Percentiles rank a stretch among this genome's conserved stretches.
These are phyloP conservation scores for Dusona sp. DNA, from an alignment of 2,888 invertebrate species.

Conservation along the genomic window DNA sequence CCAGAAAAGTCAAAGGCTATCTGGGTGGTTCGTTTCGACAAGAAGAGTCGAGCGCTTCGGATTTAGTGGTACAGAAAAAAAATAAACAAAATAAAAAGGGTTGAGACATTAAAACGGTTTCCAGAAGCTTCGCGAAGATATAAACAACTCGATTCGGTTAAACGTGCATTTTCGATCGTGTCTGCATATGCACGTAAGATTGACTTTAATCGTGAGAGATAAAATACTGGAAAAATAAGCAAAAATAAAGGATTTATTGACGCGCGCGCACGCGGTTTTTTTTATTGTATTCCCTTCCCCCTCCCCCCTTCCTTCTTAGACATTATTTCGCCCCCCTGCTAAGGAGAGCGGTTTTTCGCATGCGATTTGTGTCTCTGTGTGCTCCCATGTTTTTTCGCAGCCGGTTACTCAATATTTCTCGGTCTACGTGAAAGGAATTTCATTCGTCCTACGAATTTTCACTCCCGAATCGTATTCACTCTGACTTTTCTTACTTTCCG, in stretches of 20 bases:
- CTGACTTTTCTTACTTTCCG: not conserved
- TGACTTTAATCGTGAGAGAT: conserved; percentile 8
- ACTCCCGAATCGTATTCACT: not conserved
- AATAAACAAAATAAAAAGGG: not conserved
- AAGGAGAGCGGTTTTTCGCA: conserved; percentile 30
- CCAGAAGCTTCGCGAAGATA: not conserved
- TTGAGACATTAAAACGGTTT: not conserved
- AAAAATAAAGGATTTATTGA: conserved; percentile 48
- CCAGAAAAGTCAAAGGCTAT: conserved; percentile 43
- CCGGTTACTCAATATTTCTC: conserved; percentile 39
- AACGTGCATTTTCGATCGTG: not conserved
- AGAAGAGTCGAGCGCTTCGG: not conserved
- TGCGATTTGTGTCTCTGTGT: conserved; percentile 31
- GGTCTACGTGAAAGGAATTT: not conserved
- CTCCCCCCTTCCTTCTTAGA: not conserved
- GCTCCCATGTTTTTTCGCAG: conserved; percentile 57
- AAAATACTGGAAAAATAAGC: not conserved
- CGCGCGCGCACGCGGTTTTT: conserved; percentile 59
- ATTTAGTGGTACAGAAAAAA: not conserved
- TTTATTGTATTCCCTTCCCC: conserved; percentile 3
- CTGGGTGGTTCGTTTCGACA: not conserved
- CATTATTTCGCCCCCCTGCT: conserved; percentile 4
- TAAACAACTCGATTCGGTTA: not conserved
- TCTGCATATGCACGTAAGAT: not conserved
- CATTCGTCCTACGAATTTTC: not conserved